A percentile compares a stretch with the other conserved stretches of the same genome.
Evolutionary conservation across 2,888 invertebrate genomes (phyloP).

Genomic region (Atrina japonica): DNA sequence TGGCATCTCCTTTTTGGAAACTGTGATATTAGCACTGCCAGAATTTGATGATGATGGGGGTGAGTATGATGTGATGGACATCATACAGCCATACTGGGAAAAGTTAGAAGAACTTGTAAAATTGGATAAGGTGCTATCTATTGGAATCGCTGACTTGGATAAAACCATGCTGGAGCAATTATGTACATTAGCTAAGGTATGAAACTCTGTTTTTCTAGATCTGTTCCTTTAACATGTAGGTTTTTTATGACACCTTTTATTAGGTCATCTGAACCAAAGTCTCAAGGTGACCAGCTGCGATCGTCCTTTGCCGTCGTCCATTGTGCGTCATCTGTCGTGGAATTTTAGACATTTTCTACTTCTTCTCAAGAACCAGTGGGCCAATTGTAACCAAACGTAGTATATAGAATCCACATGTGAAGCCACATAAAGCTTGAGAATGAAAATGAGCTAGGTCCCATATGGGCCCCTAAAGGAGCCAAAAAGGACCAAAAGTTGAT

Average conservation of each 20-base stretch:
- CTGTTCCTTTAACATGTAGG: neutral
- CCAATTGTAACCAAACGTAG: no score
- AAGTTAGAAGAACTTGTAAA: slow-evolving; percentile 88
- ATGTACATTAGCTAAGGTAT: slow-evolving; percentile 87
- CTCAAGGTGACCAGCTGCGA: no score
- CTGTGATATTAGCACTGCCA: slow-evolving; percentile 87
- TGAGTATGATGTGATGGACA: slow-evolving; percentile 82
- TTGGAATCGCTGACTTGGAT: slow-evolving; percentile 95
- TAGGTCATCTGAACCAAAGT: no score
- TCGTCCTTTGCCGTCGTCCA: neutral
- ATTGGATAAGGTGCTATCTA: slow-evolving; percentile 85
- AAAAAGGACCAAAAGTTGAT: no score
- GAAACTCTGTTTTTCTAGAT: neutral
- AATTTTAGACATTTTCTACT: no score
- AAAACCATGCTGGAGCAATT: slow-evolving; percentile 89
- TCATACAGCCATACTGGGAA: slow-evolving; percentile 89
- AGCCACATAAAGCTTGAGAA: no score
- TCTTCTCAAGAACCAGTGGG: no score
- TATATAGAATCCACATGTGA: no score
- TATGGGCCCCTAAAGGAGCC: no score
- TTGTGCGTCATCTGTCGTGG: no score
- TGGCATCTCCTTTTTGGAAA: slow-evolving; percentile 88
- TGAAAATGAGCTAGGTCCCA: no score
- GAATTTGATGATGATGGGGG: slow-evolving; percentile 60
- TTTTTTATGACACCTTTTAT: neutral